These are phyloP conservation scores for Conus betulinus DNA, from an alignment of 1,140 invertebrate species.

Conservation along the genomic window DNA sequence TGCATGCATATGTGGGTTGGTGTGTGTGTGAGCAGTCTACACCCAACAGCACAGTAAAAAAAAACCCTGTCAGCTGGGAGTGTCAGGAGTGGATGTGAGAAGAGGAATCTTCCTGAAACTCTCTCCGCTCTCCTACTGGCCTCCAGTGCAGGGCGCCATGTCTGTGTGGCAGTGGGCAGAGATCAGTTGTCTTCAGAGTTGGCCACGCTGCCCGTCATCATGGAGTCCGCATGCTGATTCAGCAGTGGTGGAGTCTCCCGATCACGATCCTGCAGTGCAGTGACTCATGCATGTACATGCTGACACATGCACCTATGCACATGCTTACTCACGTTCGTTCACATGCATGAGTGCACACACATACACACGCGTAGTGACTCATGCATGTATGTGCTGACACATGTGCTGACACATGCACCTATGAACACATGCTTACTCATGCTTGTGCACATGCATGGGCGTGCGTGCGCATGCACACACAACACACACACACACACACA, in stretches of 20 bases:
- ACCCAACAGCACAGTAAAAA: no score
- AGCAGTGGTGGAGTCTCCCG: neutral
- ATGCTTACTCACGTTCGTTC: neutral
- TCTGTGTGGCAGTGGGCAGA: neutral
- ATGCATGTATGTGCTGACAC: neutral
- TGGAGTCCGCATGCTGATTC: neutral
- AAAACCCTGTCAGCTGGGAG: no score
- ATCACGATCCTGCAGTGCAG: neutral
- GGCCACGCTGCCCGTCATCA: neutral
- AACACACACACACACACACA: no score
- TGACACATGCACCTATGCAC: no score
- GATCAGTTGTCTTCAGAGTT: neutral
- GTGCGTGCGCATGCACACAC: no score
- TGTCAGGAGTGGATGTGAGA: no score
- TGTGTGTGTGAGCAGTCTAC: neutral
- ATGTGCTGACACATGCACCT: neutral
- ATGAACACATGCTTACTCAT: no score
- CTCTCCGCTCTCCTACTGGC: no score
- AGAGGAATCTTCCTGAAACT: no score
- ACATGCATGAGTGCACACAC: neutral
- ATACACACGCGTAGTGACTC: neutral
- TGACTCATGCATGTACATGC: no score
- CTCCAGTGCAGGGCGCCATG: no score
- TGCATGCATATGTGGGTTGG: neutral
- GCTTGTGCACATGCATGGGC: no score